Evolutionary conservation across 1,140 invertebrate species (phyloP), one percentile per base, ranked within the genome.

Genomic region (Fragariocoptes setiger): DNA sequence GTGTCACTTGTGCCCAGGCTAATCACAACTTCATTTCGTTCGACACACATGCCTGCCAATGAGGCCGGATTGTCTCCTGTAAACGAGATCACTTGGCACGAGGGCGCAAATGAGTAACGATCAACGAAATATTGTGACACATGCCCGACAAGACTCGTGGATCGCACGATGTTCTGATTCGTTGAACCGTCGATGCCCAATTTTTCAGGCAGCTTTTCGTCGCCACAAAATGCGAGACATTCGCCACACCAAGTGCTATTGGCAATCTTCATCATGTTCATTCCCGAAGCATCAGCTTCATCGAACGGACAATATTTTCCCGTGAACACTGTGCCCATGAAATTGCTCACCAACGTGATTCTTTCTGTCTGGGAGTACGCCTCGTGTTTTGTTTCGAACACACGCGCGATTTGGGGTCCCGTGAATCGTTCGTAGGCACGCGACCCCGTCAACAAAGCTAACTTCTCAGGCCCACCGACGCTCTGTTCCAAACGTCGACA

Each of bases 1-100:
- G 79, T 86, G 57, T 94, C 86, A 51, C 79, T 86, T 0, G 83
- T 88, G 2, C 83, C 82, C 2, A 94, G 62, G 50, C 78, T 86
- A 5, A 88, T 69, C 2, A 72, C 76, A 8, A 92, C 60, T 60
- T 88, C 85, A 35, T 71, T 71, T 39, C 71, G 58, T 13, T 65
- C 63, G 4, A 90, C 60, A 40, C 71, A 65, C 63, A 92, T 72
- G 2, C 80, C 82, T 69, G 60, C 55, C 21, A 65, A 46, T 3
- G 78, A 77, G 1, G 75, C 71, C 39, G 61, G 75, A 66, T 94
- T 94, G 54, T 94, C 86, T 0, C 85, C 86, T 1, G 83, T 90
- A 55, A 86, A 90, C 1, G 77, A 71, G 3, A 82, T 62, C 3
- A 94, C 64, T 53, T 67, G 61, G 54, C 83, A 92, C 3, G 71